Evolutionary conservation across 1,140 invertebrate species (phyloP).

Genomic region (Heliothis virescens): DNA sequence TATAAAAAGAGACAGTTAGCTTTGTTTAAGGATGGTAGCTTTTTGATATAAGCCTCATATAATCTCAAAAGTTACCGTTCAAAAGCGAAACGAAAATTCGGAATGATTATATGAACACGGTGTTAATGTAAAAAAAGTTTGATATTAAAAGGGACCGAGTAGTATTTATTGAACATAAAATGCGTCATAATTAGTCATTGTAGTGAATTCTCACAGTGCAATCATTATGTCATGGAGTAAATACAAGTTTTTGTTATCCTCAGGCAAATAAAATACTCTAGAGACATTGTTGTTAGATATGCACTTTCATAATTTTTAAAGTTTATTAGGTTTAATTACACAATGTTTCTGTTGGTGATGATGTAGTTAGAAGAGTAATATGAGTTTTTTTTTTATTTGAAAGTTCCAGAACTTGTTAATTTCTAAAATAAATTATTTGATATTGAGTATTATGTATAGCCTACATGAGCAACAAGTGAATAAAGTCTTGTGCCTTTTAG

Average conservation of each 20-base stretch:
- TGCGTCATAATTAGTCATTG: constrained; percentile 42
- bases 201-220: constrained; percentile 37
- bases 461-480: too few species aligned
- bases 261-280: constrained; percentile 15
- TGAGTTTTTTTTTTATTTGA: too few species aligned
- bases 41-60: too few species aligned
- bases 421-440: too few species aligned
- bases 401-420: too few species aligned
- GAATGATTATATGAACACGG: too few species aligned
- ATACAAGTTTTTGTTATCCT: constrained; percentile 16
- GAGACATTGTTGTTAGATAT: background rate
- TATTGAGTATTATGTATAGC: too few species aligned
- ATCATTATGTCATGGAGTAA: constrained; percentile 29
- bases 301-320: background rate
- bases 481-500: too few species aligned
- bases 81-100: background rate
- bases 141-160: background rate
- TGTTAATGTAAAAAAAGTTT: background rate
- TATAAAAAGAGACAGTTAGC: too few species aligned
- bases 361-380: too few species aligned
- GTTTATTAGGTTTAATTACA: background rate
- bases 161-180: constrained; percentile 18
- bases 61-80: too few species aligned
- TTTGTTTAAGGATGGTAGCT: too few species aligned
- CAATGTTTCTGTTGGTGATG: background rate